Base-by-base conservation (phyloP, 23 tunicate species). In the Ascidia mentula region DNA sequence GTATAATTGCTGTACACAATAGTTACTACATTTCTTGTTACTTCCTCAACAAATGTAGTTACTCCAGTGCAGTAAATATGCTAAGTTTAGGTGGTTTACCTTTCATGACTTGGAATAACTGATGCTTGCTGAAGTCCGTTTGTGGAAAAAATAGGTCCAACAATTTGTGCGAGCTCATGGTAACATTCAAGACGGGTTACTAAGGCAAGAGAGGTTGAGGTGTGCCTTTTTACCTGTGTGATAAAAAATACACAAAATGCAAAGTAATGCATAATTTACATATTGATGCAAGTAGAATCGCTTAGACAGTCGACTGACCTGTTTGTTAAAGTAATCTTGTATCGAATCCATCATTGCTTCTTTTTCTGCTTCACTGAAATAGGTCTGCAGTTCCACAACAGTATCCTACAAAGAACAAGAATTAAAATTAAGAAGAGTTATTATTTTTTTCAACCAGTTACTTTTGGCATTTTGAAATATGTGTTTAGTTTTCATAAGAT, bases 161-260 rank as follows among this genome's bases (percentile, higher is more conserved):
- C 35, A 34, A 79, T 17, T 5, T 60, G 6, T 31, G 33, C 59
- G 4, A 79, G 34, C 40, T 79, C 75, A 9, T 79, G 65, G 46
- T 79, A 79, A 22, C 74, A 61, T 60, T 79, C 83, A 28, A 46
- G 59, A 18, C 83, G 37, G 36, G 83, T 60, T 18, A 75, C 74
- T 4, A 79, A 6, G 36, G 20, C 34, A 4, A 75, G 59, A 22
- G 79, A 22, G 8, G 36, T 31, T 20, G 69, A 31, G 34, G 34
- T 38, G 38, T 75, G 46, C 20, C 28, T 24, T 33, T 38, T 53
- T 53, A 53, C 65, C 65, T 53, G 13, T 5, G 24, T 42, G 15
- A 42, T 42, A 42, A 42, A 42, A 9, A 9, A 42, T 42, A 42
- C 12, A 15, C 53, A 15, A 42, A 12, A 42, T 42, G 53, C 53